Evolutionary conservation across 2,113 vertebrate genomes (phyloP).

Genomic region (Trichomycterus rosablanca): DNA sequence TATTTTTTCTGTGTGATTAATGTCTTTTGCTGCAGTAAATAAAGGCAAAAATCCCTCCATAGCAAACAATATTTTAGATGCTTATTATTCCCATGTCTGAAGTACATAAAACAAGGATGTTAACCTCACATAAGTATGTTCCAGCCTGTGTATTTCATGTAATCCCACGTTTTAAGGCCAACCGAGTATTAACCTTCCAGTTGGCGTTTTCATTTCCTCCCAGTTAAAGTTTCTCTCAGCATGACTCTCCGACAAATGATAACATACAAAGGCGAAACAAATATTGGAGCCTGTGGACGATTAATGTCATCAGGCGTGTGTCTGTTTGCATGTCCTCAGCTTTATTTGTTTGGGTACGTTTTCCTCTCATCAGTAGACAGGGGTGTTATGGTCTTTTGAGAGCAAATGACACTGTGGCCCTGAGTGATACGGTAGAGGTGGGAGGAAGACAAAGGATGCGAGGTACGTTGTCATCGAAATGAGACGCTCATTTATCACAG

Average conservation of each 20-base stretch:
- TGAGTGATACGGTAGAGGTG: constrained; percentile 5
- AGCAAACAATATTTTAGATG: too few relatives aligned
- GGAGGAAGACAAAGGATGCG: background rate
- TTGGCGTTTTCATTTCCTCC: background rate
- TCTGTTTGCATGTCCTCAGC: constrained; percentile 11
- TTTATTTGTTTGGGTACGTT: constrained; percentile 37
- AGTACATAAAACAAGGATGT: too few relatives aligned
- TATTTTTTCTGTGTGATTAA: too few relatives aligned
- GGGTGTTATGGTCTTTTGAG: constrained; percentile 54
- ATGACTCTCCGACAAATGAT: background rate
- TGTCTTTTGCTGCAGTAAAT: too few relatives aligned
- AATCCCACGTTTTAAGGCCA: background rate
- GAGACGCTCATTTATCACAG: background rate
- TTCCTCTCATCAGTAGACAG: constrained; percentile 34
- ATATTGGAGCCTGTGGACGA: constrained; percentile 40
- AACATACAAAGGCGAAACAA: constrained; percentile 43
- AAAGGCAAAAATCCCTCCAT: too few relatives aligned
- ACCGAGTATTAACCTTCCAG: background rate
- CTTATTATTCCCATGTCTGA: too few relatives aligned
- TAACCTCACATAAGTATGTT: too few relatives aligned
- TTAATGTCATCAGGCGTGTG: constrained; percentile 26
- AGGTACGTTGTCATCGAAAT: background rate
- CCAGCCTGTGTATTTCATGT: too few relatives aligned
- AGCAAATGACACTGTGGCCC: constrained; percentile 49
- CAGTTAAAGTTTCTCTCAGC: background rate